Evolutionary conservation across 2,797 vertebrate species (phyloP).

Genomic region (Lagorchestes hirsutus): DNA sequence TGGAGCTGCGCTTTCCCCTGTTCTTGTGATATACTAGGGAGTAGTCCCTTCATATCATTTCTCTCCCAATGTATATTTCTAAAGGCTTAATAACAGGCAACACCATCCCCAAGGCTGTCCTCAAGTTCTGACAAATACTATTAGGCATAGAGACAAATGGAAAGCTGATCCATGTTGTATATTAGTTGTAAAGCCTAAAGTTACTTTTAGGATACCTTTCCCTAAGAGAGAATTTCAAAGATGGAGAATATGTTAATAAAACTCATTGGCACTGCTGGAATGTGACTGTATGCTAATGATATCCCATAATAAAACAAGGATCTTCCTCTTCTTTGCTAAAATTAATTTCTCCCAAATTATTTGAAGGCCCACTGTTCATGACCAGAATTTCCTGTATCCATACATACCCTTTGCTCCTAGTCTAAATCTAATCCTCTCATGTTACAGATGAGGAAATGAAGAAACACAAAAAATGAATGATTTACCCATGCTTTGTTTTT

Average conservation of each 20-base stretch:
- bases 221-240: slow-evolving; percentile 62
- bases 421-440: not conserved
- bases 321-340: slow-evolving; percentile 41
- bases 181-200: slow-evolving; percentile 64
- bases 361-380: not conserved
- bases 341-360: not conserved
- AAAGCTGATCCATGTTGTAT: slow-evolving; percentile 59
- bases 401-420: not conserved
- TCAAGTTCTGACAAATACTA: slow-evolving; percentile 58
- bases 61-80: not conserved
- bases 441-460: slow-evolving; percentile 2
- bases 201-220: slow-evolving; percentile 61
- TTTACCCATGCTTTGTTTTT: not conserved
- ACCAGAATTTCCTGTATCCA: slow-evolving; percentile 10
- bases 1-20: not conserved
- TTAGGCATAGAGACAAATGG: slow-evolving; percentile 58
- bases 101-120: slow-evolving; percentile 36
- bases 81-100: slow-evolving; percentile 1
- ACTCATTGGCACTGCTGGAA: slow-evolving; percentile 43
- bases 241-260: slow-evolving; percentile 61
- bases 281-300: slow-evolving; percentile 23
- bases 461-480: not conserved
- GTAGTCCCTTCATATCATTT: not conserved
- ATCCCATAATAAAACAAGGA: slow-evolving; percentile 34
- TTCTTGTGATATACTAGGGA: not conserved